Evolutionary conservation across 2,797 vertebrate genomes (phyloP).

Genomic region (Vireo griseus): DNA sequence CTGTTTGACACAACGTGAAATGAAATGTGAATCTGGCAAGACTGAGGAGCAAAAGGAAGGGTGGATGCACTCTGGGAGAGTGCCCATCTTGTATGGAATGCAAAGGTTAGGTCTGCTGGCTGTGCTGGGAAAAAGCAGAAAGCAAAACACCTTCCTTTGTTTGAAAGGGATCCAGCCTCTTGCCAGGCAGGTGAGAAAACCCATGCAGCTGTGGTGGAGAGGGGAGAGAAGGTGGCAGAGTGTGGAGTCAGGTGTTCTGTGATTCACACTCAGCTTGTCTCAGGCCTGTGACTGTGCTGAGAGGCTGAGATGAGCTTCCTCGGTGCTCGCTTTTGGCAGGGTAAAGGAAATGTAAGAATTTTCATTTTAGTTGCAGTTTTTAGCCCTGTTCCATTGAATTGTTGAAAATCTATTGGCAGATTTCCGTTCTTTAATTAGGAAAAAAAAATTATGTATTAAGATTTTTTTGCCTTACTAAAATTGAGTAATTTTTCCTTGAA

Average conservation of each 20-base stretch:
- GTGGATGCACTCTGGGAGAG: neutral
- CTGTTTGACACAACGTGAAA: conserved; percentile 21
- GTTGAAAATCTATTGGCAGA: neutral
- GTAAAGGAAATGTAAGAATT: neutral
- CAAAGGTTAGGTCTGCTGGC: neutral
- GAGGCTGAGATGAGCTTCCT: neutral
- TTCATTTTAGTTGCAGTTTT: neutral
- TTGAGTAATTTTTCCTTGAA: neutral
- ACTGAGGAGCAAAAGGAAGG: neutral
- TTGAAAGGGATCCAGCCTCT: neutral
- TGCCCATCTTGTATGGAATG: neutral
- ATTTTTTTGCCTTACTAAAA: neutral
- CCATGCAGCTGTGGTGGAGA: neutral
- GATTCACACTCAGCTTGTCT: neutral
- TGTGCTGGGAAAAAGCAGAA: neutral
- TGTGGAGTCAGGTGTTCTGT: neutral
- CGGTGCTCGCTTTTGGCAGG: neutral
- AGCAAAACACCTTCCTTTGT: neutral
- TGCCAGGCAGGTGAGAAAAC: neutral
- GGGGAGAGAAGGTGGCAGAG: neutral
- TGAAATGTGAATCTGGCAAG: conserved; percentile 24
- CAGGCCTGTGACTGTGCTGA: neutral
- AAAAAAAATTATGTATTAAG: neutral
- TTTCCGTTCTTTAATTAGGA: neutral
- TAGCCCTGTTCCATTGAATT: neutral